Conservation (phyloP, 2,797 vertebrate genomes). For the Hypotaenidia okinawae region DNA sequence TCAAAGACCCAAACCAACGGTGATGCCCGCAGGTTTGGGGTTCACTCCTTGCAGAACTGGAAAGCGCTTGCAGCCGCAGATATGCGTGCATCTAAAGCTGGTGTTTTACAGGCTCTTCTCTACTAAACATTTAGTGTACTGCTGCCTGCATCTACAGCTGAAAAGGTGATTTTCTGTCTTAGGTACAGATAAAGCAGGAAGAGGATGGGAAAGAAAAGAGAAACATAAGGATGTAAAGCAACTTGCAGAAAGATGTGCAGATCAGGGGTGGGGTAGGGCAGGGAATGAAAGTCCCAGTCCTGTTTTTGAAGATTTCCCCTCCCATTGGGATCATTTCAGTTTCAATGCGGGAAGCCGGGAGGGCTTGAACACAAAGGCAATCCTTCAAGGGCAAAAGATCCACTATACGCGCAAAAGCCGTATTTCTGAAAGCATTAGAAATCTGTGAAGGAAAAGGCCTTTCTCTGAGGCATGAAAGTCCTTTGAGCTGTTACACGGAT, state of each 20-base stretch:
- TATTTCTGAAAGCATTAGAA: neutral
- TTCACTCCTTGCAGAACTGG: neutral
- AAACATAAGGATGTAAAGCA: neutral
- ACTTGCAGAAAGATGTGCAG: neutral
- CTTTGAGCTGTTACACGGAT: neutral
- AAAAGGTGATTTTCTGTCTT: neutral
- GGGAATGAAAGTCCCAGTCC: neutral
- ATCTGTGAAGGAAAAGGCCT: neutral
- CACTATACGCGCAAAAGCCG: neutral
- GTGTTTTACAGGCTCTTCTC: neutral
- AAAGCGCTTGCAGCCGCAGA: neutral
- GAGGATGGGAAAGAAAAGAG: neutral
- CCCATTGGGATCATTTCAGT: neutral
- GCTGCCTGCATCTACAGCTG: neutral
- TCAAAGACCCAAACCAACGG: neutral
- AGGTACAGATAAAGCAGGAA: neutral
- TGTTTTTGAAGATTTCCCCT: neutral
- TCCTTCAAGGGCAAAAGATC: conserved; percentile 14
- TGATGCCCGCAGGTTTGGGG: neutral
- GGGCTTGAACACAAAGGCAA: neutral
- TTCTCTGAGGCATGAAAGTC: neutral
- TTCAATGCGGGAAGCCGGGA: neutral
- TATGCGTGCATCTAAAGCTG: neutral
- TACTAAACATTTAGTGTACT: neutral
- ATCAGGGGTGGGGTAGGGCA: neutral